Percentiles rank a stretch among this genome's conserved stretches.
Evolutionary conservation across 2,888 invertebrate genomes (phyloP).

Genomic region (Hirtodrosophila cameraria): DNA sequence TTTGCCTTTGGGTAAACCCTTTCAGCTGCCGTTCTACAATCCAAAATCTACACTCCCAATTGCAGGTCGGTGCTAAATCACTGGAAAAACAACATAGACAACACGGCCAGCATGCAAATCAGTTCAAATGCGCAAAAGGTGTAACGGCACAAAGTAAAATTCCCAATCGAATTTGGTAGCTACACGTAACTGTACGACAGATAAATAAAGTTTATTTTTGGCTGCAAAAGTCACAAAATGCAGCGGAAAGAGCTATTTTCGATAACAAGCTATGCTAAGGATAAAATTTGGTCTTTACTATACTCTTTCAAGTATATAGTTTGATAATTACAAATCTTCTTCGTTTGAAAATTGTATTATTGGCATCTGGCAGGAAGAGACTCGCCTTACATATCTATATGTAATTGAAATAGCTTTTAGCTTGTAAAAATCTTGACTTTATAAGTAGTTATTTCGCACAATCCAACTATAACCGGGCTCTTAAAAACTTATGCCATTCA

Average conservation of each 20-base stretch:
- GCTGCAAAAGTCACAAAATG: background rate
- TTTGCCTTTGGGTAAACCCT: background rate
- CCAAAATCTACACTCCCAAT: slow-evolving; percentile 5
- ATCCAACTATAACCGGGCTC: no score
- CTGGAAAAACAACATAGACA: slow-evolving; percentile 65
- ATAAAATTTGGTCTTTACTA: slow-evolving; percentile 7
- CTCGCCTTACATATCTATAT: no score
- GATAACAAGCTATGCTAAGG: slow-evolving; percentile 18
- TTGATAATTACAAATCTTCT: no score
- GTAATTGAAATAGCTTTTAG: no score
- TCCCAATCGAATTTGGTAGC: slow-evolving; percentile 58
- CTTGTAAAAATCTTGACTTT: no score
- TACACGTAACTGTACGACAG: slow-evolving; percentile 23
- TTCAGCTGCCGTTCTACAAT: background rate
- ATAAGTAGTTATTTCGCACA: no score
- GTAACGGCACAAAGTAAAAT: slow-evolving; percentile 51
- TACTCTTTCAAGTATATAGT: no score
- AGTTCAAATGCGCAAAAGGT: slow-evolving; percentile 49
- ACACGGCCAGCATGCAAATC: slow-evolving; percentile 68
- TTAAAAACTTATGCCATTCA: no score
- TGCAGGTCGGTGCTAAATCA: slow-evolving; percentile 64
- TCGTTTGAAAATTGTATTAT: no score
- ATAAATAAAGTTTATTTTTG: slow-evolving; percentile 32
- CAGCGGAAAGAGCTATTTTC: background rate
- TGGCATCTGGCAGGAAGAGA: no score